Evolutionary conservation across 1,140 invertebrate genomes (phyloP).

Genomic region (Tachypleus tridentatus): DNA sequence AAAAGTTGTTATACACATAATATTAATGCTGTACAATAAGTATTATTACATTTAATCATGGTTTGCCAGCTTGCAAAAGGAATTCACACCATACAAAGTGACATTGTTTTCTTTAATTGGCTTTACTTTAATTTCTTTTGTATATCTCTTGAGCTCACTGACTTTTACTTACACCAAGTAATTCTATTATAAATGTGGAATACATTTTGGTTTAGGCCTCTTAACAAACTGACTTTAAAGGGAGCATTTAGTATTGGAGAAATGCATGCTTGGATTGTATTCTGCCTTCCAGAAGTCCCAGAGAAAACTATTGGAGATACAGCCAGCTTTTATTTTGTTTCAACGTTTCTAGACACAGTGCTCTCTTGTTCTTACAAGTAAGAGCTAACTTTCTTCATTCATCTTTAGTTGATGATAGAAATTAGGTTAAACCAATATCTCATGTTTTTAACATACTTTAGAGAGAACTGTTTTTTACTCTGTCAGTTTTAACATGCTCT

Average conservation of each 20-base stretch:
- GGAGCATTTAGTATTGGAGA: constrained; percentile 70
- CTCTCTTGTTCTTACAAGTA: constrained; percentile 54
- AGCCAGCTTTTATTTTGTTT: constrained; percentile 49
- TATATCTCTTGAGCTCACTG: too few species aligned
- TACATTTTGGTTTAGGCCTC: constrained; percentile 42
- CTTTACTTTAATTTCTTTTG: too few species aligned
- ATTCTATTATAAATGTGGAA: too few species aligned
- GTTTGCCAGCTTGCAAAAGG: too few species aligned
- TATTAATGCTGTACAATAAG: too few species aligned
- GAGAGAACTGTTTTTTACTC: too few species aligned
- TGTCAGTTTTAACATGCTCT: too few species aligned
- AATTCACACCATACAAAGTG: neutral
- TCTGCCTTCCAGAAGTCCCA: constrained; percentile 65
- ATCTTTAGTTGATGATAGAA: constrained; percentile 8
- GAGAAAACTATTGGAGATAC: constrained; percentile 51
- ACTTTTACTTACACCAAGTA: too few species aligned
- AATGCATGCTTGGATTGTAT: constrained; percentile 69
- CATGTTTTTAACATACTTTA: too few species aligned
- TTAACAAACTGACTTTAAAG: constrained; percentile 55
- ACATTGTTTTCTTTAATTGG: neutral
- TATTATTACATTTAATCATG: too few species aligned
- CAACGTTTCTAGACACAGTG: constrained; percentile 54
- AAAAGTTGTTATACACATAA: too few species aligned
- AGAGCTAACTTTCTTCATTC: too few species aligned
- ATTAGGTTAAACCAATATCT: neutral